Evolutionary conservation across 2,888 invertebrate genomes (phyloP).

Genomic region (Lepidonotus clava): DNA sequence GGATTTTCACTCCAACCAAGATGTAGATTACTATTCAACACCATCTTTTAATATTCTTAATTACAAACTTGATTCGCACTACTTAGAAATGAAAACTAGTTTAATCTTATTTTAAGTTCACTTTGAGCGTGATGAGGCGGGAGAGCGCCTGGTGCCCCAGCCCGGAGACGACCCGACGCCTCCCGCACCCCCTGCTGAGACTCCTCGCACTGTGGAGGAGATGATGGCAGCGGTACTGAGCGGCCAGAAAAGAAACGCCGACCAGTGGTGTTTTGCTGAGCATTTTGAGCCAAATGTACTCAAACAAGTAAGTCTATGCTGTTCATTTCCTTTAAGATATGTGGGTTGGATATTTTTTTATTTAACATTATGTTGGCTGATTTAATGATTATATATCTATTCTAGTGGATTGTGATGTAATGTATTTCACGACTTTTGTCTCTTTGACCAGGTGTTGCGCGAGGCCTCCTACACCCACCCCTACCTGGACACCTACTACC

Average conservation of each 20-base stretch:
- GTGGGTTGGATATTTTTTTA: too few relatives aligned
- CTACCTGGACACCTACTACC: conserved; percentile 77
- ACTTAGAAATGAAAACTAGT: too few relatives aligned
- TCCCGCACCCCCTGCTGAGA: conserved; percentile 60
- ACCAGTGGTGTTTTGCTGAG: conserved; percentile 80
- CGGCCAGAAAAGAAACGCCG: conserved; percentile 76
- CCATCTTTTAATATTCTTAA: too few relatives aligned
- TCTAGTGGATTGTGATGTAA: too few relatives aligned
- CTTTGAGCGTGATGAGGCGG: conserved; percentile 71
- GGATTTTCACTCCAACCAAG: too few relatives aligned
- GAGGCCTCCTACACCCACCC: conserved; percentile 75
- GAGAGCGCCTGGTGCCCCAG: conserved; percentile 66
- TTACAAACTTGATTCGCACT: too few relatives aligned
- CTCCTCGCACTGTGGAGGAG: conserved; percentile 57
- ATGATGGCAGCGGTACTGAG: conserved; percentile 75
- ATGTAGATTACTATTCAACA: too few relatives aligned
- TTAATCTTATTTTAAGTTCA: too few relatives aligned
- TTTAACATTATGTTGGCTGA: too few relatives aligned
- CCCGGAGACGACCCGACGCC: conserved; percentile 58
- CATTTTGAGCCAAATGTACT: conserved; percentile 77
- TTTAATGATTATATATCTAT: too few relatives aligned
- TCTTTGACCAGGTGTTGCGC: conserved; percentile 75
- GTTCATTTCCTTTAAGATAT: too few relatives aligned
- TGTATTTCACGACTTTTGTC: too few relatives aligned
- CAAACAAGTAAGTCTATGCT: conserved; percentile 75